Percentiles rank a stretch among this genome's conserved stretches.
These are phyloP conservation scores for Magallana ariakensis DNA, from an alignment of 1,140 invertebrate species.

Conservation along the genomic window DNA sequence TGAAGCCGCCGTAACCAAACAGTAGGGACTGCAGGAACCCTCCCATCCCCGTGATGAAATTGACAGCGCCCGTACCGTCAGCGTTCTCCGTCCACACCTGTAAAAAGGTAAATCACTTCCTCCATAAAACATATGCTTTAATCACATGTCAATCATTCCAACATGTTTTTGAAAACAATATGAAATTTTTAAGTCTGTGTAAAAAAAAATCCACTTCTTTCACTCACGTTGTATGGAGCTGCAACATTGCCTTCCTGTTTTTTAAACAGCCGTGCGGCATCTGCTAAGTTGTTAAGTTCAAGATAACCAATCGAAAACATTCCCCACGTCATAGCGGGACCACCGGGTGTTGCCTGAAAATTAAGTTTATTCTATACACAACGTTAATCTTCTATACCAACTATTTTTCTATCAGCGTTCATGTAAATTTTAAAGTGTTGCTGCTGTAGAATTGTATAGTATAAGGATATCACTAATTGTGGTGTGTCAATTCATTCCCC, in stretches of 20 bases:
- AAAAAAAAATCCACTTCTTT: no score
- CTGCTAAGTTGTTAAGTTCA: constrained; percentile 72
- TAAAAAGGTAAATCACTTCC: constrained; percentile 14
- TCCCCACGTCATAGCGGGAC: constrained; percentile 81
- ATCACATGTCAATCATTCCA: no score
- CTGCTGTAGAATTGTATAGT: no score
- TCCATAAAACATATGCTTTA: no score
- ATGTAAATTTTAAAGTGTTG: no score
- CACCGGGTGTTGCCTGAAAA: constrained; percentile 68
- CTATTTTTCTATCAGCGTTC: no score
- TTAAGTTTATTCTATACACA: background rate
- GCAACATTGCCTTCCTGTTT: constrained; percentile 69
- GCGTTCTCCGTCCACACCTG: constrained; percentile 80
- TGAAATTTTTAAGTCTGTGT: no score
- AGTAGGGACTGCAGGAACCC: constrained; percentile 80
- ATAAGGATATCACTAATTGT: no score
- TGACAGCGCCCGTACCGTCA: constrained; percentile 78
- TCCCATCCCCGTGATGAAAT: constrained; percentile 81
- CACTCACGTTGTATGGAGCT: constrained; percentile 77
- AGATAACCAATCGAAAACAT: constrained; percentile 80
- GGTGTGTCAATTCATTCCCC: no score
- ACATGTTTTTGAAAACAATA: no score
- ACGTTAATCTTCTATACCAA: no score
- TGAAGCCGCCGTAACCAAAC: constrained; percentile 80
- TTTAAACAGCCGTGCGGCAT: constrained; percentile 74